phyloP scores from a whole-genome alignment of 2,797 vertebrate species.

The Molossus alvarezi region DNA sequence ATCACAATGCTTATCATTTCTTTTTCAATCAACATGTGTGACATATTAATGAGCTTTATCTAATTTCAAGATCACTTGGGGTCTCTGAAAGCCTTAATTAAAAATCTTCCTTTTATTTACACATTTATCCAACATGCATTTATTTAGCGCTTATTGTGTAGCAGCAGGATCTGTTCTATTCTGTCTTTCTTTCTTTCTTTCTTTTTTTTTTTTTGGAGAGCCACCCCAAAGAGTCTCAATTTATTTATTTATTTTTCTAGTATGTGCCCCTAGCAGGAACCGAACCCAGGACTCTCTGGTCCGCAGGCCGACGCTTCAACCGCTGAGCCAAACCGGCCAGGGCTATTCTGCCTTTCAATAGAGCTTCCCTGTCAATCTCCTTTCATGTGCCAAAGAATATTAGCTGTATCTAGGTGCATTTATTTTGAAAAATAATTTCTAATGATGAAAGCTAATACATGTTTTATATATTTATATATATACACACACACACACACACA shows the following conservation, averaged over 20 bases:
- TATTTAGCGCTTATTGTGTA: not conserved
- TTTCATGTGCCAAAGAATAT: conserved; percentile 49
- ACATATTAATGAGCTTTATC: conserved; percentile 24
- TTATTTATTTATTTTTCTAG: no score
- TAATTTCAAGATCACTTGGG: conserved; percentile 49
- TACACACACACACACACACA: no score
- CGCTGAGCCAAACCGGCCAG: no score
- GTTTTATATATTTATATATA: not conserved
- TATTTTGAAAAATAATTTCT: conserved; percentile 19
- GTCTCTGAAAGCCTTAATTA: conserved; percentile 38
- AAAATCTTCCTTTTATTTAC: conserved; percentile 50
- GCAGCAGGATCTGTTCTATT: not conserved
- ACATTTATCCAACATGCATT: conserved; percentile 2
- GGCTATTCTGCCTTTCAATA: not conserved
- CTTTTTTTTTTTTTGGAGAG: no score
- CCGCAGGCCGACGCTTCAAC: no score
- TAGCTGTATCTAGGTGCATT: conserved; percentile 16
- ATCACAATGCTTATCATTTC: not conserved
- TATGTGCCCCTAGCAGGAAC: no score
- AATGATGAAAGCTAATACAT: conserved; percentile 39
- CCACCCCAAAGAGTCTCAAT: no score
- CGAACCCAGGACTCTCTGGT: no score
- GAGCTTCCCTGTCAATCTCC: conserved; percentile 44
- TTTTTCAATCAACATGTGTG: not conserved
- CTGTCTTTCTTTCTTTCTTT: no score